Evolutionary conservation across 2,888 invertebrate genomes (phyloP), one percentile per base, ranked within the genome.

Genomic region (Drosophila rellima): DNA sequence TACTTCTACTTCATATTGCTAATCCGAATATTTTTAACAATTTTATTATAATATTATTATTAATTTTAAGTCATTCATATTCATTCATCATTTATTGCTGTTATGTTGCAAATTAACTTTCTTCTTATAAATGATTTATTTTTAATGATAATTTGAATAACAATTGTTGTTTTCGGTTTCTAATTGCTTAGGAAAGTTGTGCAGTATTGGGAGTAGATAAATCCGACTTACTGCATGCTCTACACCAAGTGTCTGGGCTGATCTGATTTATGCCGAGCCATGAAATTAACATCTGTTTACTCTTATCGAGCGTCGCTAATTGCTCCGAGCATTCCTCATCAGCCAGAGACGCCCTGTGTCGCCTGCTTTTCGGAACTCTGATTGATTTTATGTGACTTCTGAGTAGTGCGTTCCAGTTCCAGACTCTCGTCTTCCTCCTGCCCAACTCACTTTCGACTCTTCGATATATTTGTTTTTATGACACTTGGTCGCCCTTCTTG

Each of bases 321-420:
- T 88, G 89, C 71, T 64, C 51, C 39, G 60, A 62, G 64, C 78
- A 79, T 74, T 77, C 64, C 61, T 51, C 45, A 37, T 52, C 60
- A 59, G 47, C 61, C 57, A 52, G 31, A 37, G 62, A 42, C 50
- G 35, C 47, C 35, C 44, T 44, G 11, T 44, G 31, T 15, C 62
- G 50, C 40, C 40, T 72, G 66, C 47, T 57, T 54, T 45, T 67
- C 56, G 54, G 70, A 64, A 67, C 69, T 71, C 68, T 89, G 88
- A 89, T 87, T 87, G 88, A 87, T 85, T 87, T 82, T 80, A 87
- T 87, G 78, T 74, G 81, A 72, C 77, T 75, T 77, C 68, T 61
- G 52, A 74, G 78, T 73, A 72, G 73, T 72, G 65, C 68, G 72
- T 57, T 62, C 69, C 64, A 63, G 73, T n/a, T n/a, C n/a, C n/a